Percentiles rank a stretch among this genome's conserved stretches.
phyloP scores from a whole-genome alignment of 2,797 vertebrate genomes.

The Amniataba percoides region DNA sequence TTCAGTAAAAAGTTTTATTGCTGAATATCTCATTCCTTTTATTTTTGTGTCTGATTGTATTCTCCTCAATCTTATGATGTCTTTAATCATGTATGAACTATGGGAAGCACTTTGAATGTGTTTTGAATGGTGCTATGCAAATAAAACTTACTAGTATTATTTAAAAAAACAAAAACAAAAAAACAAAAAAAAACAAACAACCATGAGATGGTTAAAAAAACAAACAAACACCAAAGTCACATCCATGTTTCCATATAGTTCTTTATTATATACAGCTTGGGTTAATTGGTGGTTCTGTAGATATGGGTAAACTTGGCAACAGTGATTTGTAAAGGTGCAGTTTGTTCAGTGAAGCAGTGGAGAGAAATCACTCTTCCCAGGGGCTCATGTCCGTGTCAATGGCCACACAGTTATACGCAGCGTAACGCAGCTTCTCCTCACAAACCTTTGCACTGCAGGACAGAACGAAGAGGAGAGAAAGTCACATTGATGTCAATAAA shows the following conservation, averaged over 20 bases:
- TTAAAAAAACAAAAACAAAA: no score
- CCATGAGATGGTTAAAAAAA: background rate
- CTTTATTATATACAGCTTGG: slow-evolving; percentile 79
- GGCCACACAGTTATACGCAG: slow-evolving; percentile 98
- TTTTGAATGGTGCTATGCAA: no score
- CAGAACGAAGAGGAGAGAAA: slow-evolving; percentile 7
- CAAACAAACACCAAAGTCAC: slow-evolving; percentile 3
- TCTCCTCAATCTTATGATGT: no score
- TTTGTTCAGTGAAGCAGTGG: slow-evolving; percentile 43
- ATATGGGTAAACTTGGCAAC: slow-evolving; percentile 53
- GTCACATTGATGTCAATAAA: background rate
- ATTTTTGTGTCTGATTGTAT: no score
- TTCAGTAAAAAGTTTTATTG: background rate
- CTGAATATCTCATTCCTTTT: no score
- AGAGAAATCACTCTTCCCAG: slow-evolving; percentile 93
- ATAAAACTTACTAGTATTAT: no score
- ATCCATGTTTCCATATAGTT: slow-evolving; percentile 56
- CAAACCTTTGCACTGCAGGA: slow-evolving; percentile 92
- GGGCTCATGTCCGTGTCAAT: slow-evolving; percentile 99
- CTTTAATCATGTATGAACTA: no score
- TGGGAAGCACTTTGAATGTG: no score
- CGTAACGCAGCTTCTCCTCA: slow-evolving; percentile 97
- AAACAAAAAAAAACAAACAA: background rate
- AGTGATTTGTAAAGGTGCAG: slow-evolving; percentile 53
- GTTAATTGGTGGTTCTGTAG: slow-evolving; percentile 69